Conservation (phyloP, 2,888 invertebrate species). For the Drosophila paranaensis region DNA sequence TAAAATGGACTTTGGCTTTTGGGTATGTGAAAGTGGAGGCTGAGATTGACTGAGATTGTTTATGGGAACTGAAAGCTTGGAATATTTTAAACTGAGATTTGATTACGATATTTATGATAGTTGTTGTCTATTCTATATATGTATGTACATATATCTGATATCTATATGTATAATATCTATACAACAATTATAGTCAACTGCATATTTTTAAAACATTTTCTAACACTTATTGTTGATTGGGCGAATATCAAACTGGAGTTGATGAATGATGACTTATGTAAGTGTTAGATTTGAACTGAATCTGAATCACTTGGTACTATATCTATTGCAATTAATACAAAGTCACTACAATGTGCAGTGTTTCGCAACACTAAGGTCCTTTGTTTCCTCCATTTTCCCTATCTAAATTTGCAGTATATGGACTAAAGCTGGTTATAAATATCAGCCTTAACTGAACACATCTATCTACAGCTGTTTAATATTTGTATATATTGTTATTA, state of each 20-base stretch:
- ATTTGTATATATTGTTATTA: background rate
- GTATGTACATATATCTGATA: background rate
- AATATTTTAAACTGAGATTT: background rate
- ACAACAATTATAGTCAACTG: background rate
- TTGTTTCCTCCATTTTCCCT: too few relatives aligned
- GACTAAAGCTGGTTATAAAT: background rate
- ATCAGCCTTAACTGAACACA: background rate
- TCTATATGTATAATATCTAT: too few relatives aligned
- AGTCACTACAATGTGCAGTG: background rate
- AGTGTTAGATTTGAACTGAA: too few relatives aligned
- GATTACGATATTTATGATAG: background rate
- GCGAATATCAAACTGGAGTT: too few relatives aligned
- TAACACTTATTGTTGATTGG: background rate
- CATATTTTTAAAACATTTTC: background rate
- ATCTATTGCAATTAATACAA: background rate
- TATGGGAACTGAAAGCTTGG: background rate
- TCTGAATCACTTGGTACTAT: background rate
- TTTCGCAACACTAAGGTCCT: background rate
- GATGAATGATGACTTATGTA: too few relatives aligned
- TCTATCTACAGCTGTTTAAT: background rate
- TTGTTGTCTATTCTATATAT: too few relatives aligned
- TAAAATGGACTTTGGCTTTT: background rate
- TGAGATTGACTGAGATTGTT: background rate
- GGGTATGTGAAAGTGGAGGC: conserved; percentile 1
- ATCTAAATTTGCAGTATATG: too few relatives aligned